These are phyloP conservation scores for Lithophane leautieri DNA, from an alignment of 2,888 invertebrate genomes.

Conservation along the genomic window DNA sequence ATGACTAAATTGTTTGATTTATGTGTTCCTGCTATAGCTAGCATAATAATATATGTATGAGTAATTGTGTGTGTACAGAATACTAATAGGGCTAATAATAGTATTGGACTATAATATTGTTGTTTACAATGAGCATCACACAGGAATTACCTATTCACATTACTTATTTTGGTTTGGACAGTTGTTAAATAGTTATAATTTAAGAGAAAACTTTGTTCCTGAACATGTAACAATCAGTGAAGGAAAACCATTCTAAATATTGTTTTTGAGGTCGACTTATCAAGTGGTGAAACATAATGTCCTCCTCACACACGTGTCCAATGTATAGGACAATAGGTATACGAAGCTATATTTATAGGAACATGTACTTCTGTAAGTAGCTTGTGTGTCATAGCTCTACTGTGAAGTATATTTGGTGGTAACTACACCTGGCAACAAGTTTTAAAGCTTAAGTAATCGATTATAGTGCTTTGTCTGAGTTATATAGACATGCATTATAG, in stretches of 20 bases:
- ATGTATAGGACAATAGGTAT: conserved; percentile 28
- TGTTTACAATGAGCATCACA: conserved; percentile 3
- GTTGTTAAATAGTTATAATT: conserved; percentile 18
- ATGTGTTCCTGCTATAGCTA: conserved; percentile 11
- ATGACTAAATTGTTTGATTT: conserved; percentile 13
- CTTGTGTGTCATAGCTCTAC: conserved; percentile 39
- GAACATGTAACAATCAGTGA: conserved; percentile 33
- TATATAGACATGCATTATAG: conserved; percentile 1
- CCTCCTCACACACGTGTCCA: conserved; percentile 29
- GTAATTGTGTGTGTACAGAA: conserved; percentile 18
- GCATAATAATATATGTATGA: conserved; percentile 3
- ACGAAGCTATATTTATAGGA: conserved; percentile 35
- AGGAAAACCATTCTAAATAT: conserved; percentile 62
- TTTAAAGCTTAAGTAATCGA: not conserved
- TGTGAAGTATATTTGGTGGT: conserved; percentile 9
- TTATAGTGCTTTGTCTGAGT: not conserved
- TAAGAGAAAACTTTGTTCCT: conserved; percentile 50
- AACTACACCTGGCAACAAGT: conserved; percentile 15
- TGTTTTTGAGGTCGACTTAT: conserved; percentile 60
- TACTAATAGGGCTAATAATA: conserved; percentile 41
- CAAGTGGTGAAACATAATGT: conserved; percentile 39
- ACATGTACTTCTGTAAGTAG: conserved; percentile 31
- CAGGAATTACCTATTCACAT: not conserved
- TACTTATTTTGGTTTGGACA: not conserved
- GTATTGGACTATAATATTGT: conserved; percentile 9